These are phyloP conservation scores for Sebastiscus albofasciatus DNA, from an alignment of 2,797 vertebrate genomes.

Conservation along the genomic window DNA sequence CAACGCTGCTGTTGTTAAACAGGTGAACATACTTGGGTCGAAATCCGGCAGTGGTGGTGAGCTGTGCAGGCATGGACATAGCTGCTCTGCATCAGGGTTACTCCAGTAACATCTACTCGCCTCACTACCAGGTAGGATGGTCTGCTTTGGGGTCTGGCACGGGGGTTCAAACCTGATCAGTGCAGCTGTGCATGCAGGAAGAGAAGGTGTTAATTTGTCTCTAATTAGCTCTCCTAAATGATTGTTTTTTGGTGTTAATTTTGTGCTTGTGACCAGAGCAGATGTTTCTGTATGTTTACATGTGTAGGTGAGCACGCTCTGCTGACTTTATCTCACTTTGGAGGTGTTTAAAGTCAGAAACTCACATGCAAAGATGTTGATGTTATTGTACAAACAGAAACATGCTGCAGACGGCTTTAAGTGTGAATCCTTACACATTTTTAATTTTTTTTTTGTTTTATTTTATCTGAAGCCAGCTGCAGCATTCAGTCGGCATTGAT, in stretches of 20 bases:
- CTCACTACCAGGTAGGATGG: constrained; percentile 80
- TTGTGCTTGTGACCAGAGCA: not conserved
- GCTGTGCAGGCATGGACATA: constrained; percentile 77
- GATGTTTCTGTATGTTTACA: not conserved
- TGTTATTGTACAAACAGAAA: not conserved
- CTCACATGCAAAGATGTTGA: not conserved
- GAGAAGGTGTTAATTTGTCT: not conserved
- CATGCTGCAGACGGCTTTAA: not conserved
- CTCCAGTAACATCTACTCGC: constrained; percentile 72
- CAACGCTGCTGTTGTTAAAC: constrained; percentile 20
- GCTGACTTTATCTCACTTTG: not conserved
- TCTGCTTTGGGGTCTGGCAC: not conserved
- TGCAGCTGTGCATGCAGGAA: not conserved
- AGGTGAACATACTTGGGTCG: not conserved
- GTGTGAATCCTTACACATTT: not conserved
- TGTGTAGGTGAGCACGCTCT: not conserved
- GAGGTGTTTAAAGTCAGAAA: not conserved
- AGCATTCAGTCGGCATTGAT: constrained; percentile 19
- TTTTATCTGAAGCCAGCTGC: not conserved
- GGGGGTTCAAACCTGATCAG: not conserved
- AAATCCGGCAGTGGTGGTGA: constrained; percentile 4
- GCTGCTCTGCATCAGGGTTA: constrained; percentile 77
- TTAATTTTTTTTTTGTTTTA: not conserved
- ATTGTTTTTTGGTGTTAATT: not conserved
- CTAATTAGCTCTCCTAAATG: not conserved